Evolutionary conservation across 2,113 vertebrate species (phyloP), one percentile per base, ranked within the genome.

Genomic region (Gymnogyps californianus): DNA sequence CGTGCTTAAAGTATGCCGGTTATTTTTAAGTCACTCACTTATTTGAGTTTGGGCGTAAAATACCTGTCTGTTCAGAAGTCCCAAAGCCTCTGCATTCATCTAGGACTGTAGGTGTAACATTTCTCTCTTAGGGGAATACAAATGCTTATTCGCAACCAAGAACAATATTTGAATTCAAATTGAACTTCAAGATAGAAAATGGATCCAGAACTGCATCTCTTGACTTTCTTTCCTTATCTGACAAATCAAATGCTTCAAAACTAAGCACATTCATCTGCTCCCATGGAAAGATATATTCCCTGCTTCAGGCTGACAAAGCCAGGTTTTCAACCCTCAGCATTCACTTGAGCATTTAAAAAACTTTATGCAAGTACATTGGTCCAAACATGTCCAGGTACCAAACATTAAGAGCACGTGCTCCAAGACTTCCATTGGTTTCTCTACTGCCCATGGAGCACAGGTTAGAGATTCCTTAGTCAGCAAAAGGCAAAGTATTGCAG

Each of bases 401-500:
- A 84, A 58, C 16, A 61, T 6, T 8, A 74, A 44, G 14, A 65
- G 6, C 0, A 0, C 0, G 0, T n/a, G 18, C 44, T 91, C 40
- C 11, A 49, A 57, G n/a, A 36, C n/a, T 76, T 72, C 52, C 42
- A 25, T 0, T 12, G 9, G 32, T 67, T 85, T 75, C 66, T 69
- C 65, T 61, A 11, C n/a, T 61, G 74, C 36, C 13, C 34, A 38
- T 9, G 15, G 42, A 76, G n/a, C 55, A 47, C 34, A 81, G 21
- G 20, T 57, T 21, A 57, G 16, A 71, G n/a, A 85, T 52, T 69
- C 40, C 34, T 54, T 9, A 58, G 36, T 59, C 71, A 83, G 61
- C 47, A 82, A 70, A 87, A 90, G 78, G 16, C n/a, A 15, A 47
- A 69, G 75, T 6, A n/a, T 6, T 69, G 40, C 32, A 55, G 36